A percentile compares a stretch with the other conserved stretches of the same genome.
Conservation (phyloP, 23 tunicate species). For the Ascidia mentula region DNA sequence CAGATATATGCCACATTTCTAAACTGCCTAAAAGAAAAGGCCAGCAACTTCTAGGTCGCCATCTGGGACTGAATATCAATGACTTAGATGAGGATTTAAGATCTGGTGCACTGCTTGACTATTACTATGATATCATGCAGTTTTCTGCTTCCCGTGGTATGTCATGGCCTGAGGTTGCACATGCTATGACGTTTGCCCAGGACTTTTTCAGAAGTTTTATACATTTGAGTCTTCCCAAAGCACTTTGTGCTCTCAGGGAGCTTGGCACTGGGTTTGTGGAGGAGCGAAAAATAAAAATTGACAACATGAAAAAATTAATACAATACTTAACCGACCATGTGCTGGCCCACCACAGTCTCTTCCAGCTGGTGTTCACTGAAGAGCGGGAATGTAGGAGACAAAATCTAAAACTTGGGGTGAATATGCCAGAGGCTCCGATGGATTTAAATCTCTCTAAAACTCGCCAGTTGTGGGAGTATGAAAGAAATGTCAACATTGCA, state of each 20-base stretch:
- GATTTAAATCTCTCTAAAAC: slow-evolving; percentile 51
- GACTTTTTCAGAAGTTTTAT: slow-evolving; percentile 38
- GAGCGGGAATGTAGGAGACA: slow-evolving; percentile 35
- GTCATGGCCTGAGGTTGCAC: slow-evolving; percentile 69
- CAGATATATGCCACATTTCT: slow-evolving; percentile 47
- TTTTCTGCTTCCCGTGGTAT: slow-evolving; percentile 68
- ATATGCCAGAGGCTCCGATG: slow-evolving; percentile 29
- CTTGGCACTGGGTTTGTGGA: slow-evolving; percentile 29
- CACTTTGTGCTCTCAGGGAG: slow-evolving; percentile 30
- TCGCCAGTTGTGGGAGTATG: slow-evolving; percentile 49
- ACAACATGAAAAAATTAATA: slow-evolving; percentile 40
- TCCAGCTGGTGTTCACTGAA: slow-evolving; percentile 65
- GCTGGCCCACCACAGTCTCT: slow-evolving; percentile 58
- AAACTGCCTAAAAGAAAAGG: slow-evolving; percentile 60
- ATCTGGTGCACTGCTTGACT: slow-evolving; percentile 64
- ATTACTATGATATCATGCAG: slow-evolving; percentile 60
- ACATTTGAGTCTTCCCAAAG: slow-evolving; percentile 13
- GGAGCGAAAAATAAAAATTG: slow-evolving; percentile 24
- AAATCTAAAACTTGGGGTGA: slow-evolving; percentile 34
- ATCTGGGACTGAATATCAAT: slow-evolving; percentile 22
- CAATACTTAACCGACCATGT: slow-evolving; percentile 37
- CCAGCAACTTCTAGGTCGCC: slow-evolving; percentile 33
- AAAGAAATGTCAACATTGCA: slow-evolving; percentile 9
- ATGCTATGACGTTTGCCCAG: slow-evolving; percentile 41
- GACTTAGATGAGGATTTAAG: slow-evolving; percentile 68